Evolutionary conservation across 2,113 vertebrate species (phyloP).

Genomic region (Pangasianodon hypophthalmus): DNA sequence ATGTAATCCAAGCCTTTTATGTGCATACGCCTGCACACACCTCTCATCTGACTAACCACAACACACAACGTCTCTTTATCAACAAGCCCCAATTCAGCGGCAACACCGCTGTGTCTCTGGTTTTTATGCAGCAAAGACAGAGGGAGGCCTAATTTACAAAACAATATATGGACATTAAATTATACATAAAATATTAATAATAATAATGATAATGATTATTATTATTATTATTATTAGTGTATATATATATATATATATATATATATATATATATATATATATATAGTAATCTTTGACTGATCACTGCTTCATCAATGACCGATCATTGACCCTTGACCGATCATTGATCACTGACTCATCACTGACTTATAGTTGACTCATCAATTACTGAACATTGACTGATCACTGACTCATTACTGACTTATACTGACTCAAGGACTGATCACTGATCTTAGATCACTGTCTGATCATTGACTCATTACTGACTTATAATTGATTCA

Average conservation of each 20-base stretch:
- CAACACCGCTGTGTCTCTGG: neutral
- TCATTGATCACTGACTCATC: no score
- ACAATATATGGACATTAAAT: neutral
- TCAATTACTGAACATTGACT: neutral
- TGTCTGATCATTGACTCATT: neutral
- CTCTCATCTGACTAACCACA: slow-evolving; percentile 11
- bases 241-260: no score
- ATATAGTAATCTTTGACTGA: no score
- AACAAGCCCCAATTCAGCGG: neutral
- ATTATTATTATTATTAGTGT: no score
- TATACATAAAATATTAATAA: neutral
- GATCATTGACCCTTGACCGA: no score
- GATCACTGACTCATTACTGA: neutral
- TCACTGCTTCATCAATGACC: no score
- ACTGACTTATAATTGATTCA: no score
- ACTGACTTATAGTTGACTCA: neutral
- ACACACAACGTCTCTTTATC: neutral
- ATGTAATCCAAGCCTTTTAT: slow-evolving; percentile 9
- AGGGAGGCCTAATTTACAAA: neutral
- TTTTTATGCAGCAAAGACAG: neutral
- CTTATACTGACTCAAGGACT: neutral
- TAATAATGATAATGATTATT: no score
- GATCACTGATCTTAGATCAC: neutral
- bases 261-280: no score
- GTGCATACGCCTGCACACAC: slow-evolving; percentile 17